phyloP scores from a whole-genome alignment of 2,113 vertebrate species.

The Aphyosemion australe region DNA sequence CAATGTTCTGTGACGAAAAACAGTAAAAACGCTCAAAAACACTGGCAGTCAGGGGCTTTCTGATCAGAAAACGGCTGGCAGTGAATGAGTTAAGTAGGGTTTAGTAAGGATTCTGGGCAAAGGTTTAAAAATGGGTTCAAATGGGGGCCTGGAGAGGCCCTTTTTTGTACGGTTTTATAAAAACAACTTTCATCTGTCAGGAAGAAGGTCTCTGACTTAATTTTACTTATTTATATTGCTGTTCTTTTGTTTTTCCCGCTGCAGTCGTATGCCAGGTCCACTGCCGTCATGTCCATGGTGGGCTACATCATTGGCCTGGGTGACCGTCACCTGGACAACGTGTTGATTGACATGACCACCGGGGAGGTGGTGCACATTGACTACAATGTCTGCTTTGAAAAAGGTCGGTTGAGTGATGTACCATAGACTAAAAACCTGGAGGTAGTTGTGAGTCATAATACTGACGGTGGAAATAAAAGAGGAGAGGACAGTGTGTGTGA shows the following conservation, averaged over 20 bases:
- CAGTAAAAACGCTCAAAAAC: no score
- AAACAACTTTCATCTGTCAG: no score
- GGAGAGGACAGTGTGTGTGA: background rate
- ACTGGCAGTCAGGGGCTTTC: no score
- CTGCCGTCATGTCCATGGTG: constrained; percentile 99
- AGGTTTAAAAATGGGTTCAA: no score
- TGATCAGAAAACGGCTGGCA: no score
- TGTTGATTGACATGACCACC: constrained; percentile 98
- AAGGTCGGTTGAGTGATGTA: constrained; percentile 76
- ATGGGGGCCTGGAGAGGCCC: no score
- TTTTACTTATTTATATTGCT: no score
- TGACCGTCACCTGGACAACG: constrained; percentile 97
- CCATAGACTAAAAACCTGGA: background rate
- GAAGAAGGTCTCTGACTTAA: no score
- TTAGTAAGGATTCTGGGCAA: no score
- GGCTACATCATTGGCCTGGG: constrained; percentile 99
- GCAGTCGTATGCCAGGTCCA: constrained; percentile 95
- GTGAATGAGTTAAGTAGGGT: no score
- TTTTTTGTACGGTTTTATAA: no score
- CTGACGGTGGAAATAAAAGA: background rate
- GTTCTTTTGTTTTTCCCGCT: constrained; percentile 39
- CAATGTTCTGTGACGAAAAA: no score
- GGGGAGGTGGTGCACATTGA: constrained; percentile 99
- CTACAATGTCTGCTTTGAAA: constrained; percentile 99
- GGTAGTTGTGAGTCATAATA: background rate